These are phyloP conservation scores for Coleophora deauratella DNA, from an alignment of 2,888 invertebrate species.

Conservation along the genomic window DNA sequence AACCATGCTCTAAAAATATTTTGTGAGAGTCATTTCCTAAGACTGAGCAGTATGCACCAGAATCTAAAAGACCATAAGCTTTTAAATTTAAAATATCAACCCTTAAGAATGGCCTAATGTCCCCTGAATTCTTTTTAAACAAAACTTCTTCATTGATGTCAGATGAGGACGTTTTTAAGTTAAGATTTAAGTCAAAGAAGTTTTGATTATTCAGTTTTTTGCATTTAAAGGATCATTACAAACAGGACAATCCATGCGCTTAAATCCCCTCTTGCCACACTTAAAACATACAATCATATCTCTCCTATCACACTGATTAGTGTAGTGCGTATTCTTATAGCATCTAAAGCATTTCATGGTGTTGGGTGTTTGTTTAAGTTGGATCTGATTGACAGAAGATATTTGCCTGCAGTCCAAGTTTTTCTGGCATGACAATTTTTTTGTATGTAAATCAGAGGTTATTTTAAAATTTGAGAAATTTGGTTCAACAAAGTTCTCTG, in stretches of 20 bases:
- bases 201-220: constrained; percentile 9
- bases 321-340: constrained; percentile 9
- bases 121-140: constrained; percentile 8
- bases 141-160: constrained; percentile 9
- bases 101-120: neutral
- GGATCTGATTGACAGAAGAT: neutral
- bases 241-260: neutral
- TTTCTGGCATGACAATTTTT: constrained; percentile 6
- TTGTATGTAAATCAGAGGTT: neutral
- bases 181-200: neutral
- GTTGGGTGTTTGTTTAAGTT: neutral
- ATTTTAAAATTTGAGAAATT: too few relatives aligned
- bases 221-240: too few relatives aligned
- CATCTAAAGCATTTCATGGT: constrained; percentile 1
- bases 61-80: constrained; percentile 1
- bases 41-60: constrained; percentile 1
- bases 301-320: constrained; percentile 5
- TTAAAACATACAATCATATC: constrained; percentile 11
- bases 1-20: constrained; percentile 1
- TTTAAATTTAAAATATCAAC: neutral
- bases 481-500: constrained; percentile 14
- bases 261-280: constrained; percentile 5
- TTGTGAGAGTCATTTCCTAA: neutral
- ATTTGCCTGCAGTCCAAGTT: neutral
- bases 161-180: neutral